Conservation (phyloP, 2,797 vertebrate species). For the Chaetophractus vellerosus region DNA sequence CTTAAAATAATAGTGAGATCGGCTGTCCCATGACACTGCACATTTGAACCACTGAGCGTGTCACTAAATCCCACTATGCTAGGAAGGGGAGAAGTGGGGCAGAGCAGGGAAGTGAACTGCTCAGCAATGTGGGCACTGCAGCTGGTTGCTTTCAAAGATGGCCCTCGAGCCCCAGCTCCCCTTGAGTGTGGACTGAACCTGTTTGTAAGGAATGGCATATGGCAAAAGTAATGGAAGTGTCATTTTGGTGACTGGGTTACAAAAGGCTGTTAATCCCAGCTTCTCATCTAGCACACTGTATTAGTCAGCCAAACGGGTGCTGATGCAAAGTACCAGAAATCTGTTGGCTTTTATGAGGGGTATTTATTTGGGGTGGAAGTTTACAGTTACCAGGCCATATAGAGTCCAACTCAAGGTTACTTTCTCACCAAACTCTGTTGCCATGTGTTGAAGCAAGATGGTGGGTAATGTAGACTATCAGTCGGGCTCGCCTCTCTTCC, state of each 20-base stretch:
- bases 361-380: too few relatives aligned
- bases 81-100: neutral
- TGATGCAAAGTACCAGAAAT: too few relatives aligned
- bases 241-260: neutral
- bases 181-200: neutral
- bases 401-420: too few relatives aligned
- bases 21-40: neutral
- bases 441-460: too few relatives aligned
- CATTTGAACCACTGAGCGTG: neutral
- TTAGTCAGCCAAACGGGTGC: too few relatives aligned
- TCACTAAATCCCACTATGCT: neutral
- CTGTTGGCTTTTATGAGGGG: too few relatives aligned
- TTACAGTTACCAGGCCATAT: too few relatives aligned
- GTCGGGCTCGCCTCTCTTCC: too few relatives aligned
- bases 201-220: neutral
- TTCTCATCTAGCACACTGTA: neutral
- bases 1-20: constrained; percentile 33
- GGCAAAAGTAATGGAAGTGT: too few relatives aligned
- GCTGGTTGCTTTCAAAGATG: neutral
- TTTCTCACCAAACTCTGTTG: too few relatives aligned
- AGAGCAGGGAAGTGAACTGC: neutral
- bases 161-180: neutral
- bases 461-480: too few relatives aligned
- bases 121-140: neutral
- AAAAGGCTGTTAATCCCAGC: neutral